Evolutionary conservation across 2,797 vertebrate genomes (phyloP), one percentile per base, ranked within the genome.

Genomic region (Danio jaintianensis): DNA sequence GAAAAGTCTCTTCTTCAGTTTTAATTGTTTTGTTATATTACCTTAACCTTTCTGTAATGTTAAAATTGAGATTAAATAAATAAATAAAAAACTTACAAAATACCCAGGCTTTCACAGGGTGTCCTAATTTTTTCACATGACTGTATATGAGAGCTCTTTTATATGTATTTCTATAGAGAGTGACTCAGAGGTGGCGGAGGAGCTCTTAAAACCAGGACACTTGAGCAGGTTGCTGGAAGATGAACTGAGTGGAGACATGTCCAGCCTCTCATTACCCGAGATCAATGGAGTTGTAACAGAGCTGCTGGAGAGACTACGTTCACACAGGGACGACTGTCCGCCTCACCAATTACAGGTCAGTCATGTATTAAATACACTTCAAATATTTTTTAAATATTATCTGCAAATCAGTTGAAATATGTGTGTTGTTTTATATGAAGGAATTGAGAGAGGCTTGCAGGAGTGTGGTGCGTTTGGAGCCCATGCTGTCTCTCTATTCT

Each of bases 151-250:
- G 45, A 53, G 47, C 48, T 40, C 16, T 61, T 47, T 18, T 13
- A 22, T 64, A 11, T 64, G 1, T 36, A 13, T 29, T 36, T 36
- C 79, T 48, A 75, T 58, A 93, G 93, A 89, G 20, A 86, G 75
- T 12, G 86, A 86, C 50, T 87, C 86, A 0, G 86, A 91, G 64
- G 79, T 85, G 42, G 42, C 48, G 36, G 92, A 92, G 78, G 92
- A 94, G 84, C 87, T 94, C 74, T 85, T 98, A 80, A 95, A 95
- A 84, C 85, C 90, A 0, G 95, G 95, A 73, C 97, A 97, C 89
- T 92, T 99, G 86, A 95, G 93, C 53, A 93, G 87, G 36, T 92
- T 96, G 80, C 87, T 99, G 88, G 94, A 95, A 88, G 96, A 96
- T 85, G 93, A 96, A 36, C 87, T 99, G 15, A 93, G 89, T 70